Percentiles rank a stretch among this genome's conserved stretches.
These are phyloP conservation scores for Aurelia sp. DNA, from an alignment of 30 jellyfish, hydroid and myxozoan species.

Conservation along the genomic window DNA sequence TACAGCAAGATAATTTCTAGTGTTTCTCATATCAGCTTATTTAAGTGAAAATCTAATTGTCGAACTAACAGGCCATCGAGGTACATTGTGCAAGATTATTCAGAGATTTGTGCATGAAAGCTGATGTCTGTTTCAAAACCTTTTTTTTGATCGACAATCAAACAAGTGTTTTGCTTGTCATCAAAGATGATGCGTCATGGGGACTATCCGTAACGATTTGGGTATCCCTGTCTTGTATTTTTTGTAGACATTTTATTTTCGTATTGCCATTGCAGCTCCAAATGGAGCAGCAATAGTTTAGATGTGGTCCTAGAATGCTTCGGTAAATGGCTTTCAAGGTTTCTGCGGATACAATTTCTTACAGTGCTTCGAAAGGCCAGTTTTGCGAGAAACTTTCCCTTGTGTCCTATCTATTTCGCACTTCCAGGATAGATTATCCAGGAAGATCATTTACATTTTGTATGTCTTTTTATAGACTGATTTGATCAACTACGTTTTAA, in stretches of 20 bases:
- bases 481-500: too few relatives aligned
- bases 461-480: too few relatives aligned
- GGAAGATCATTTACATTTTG: too few relatives aligned
- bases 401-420: background rate
- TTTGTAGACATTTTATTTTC: slow-evolving; percentile 5
- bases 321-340: slow-evolving; percentile 28
- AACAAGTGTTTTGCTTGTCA: background rate
- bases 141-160: background rate
- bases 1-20: too few relatives aligned
- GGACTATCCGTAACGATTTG: background rate
- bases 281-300: too few relatives aligned
- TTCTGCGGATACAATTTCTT: background rate
- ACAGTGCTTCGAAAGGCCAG: too few relatives aligned
- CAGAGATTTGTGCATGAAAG: background rate
- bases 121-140: background rate
- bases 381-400: too few relatives aligned
- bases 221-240: background rate
- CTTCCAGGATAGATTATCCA: slow-evolving; percentile 17
- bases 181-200: background rate
- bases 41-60: slow-evolving; percentile 17
- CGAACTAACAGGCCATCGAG: background rate
- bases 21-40: too few relatives aligned
- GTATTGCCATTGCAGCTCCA: background rate
- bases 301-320: background rate
- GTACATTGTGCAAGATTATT: background rate